Conservation (phyloP, 2,888 invertebrate genomes). For the Schizotus pectinicornis region DNA sequence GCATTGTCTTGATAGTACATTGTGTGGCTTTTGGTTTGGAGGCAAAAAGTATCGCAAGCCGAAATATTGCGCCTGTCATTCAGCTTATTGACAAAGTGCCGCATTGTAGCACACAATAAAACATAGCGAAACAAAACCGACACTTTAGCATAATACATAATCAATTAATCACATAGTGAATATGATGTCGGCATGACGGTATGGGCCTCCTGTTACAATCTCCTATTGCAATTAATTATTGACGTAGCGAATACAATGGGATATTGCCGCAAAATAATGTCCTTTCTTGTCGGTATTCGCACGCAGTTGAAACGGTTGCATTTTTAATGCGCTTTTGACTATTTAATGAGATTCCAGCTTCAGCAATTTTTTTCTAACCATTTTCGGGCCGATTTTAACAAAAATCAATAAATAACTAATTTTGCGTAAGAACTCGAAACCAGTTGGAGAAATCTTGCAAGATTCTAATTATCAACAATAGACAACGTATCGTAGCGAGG, state of each 20-base stretch:
- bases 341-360: too few relatives aligned
- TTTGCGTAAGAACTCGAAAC: too few relatives aligned
- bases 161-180: constrained; percentile 46
- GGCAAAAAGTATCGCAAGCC: constrained; percentile 11
- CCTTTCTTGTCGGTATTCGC: constrained; percentile 17
- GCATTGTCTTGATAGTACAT: too few relatives aligned
- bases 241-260: constrained; percentile 36
- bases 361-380: too few relatives aligned
- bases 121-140: constrained; percentile 35
- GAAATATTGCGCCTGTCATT: constrained; percentile 9
- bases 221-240: constrained; percentile 50
- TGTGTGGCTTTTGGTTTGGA: constrained; percentile 8
- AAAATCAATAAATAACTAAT: too few relatives aligned
- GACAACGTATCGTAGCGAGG: too few relatives aligned
- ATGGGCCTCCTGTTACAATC: constrained; percentile 44
- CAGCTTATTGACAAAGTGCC: constrained; percentile 19
- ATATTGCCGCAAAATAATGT: constrained; percentile 29
- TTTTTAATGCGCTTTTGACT: too few relatives aligned
- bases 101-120: constrained; percentile 28
- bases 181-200: constrained; percentile 44
- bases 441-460: too few relatives aligned
- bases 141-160: constrained; percentile 43
- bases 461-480: too few relatives aligned
- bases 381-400: too few relatives aligned
- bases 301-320: constrained; percentile 13